phyloP scores from a whole-genome alignment of 1,140 invertebrate genomes.

The Drosophila novamexicana region DNA sequence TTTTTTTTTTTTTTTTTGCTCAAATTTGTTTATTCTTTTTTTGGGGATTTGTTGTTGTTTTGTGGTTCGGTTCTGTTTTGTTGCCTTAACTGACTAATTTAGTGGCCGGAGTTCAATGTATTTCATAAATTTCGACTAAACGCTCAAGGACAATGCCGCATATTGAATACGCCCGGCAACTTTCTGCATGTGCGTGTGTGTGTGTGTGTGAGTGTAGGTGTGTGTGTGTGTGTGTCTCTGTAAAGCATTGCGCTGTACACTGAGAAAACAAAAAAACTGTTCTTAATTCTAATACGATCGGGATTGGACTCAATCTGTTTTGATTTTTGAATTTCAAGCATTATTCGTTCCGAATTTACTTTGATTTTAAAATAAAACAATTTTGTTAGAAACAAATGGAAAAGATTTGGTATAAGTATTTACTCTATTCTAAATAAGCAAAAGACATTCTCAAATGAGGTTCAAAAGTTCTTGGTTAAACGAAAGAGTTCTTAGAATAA shows the following conservation, averaged over 20 bases:
- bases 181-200: not conserved
- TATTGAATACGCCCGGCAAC: conserved; percentile 49
- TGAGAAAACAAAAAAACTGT: not conserved
- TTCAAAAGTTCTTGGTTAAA: too few species aligned
- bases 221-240: not conserved
- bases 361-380: too few species aligned
- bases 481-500: too few species aligned
- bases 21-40: conserved; percentile 10
- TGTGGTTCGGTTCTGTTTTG: conserved; percentile 10
- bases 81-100: conserved; percentile 78
- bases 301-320: too few species aligned
- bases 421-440: too few species aligned
- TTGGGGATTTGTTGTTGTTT: conserved; percentile 22
- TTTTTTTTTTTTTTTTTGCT: conserved; percentile 26
- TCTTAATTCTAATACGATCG: too few species aligned
- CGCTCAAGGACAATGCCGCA: conserved; percentile 71
- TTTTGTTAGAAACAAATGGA: too few species aligned
- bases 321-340: too few species aligned
- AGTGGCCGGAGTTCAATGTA: conserved; percentile 76
- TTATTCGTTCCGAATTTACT: too few species aligned
- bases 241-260: not conserved
- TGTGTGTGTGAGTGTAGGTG: not conserved
- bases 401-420: too few species aligned
- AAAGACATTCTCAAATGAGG: too few species aligned
- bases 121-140: conserved; percentile 82